Base-by-base conservation (phyloP, 2,797 vertebrate species). In the Basileuterus tristriatus region DNA sequence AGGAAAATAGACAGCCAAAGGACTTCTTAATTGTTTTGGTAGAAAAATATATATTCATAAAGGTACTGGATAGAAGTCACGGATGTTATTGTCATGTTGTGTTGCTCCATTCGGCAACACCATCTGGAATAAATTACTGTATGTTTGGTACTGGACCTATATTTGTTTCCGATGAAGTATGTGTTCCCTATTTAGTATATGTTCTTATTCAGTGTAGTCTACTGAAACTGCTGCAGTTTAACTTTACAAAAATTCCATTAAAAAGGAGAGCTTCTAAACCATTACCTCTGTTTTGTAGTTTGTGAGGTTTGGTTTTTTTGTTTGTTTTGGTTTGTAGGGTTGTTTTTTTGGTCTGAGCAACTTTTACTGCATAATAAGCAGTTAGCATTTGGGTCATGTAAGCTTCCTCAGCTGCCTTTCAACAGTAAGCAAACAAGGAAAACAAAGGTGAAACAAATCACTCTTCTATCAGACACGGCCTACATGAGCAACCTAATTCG, bases 111-210 rank as follows among this genome's bases (percentile, higher is more conserved):
- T 80, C 10, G 7, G 39, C 36, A 79, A 43, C 1, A 2, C 46
- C 79, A 87, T 90, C 69, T 89, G 49, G 71, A 64, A 46, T 79
- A 78, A 29, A 21, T 93, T 87, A 90, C 26, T 64, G 2, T n/a
- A 41, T 22, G 26, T 76, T 85, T 94, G 64, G 52, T 90, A 80
- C 6, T 78, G 30, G 68, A 88, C 43, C 8, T 80, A 3, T 75
- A 75, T 87, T 78, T 77, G 19, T 44, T 15, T 77, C 47, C 1
- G 0, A 8, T 58, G 9, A 89, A 84, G 21, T 41, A 18, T 10
- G 10, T 13, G 19, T 36, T 85, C 50, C 83, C 3, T 2, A 52
- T 53, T 77, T 69, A 41, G 6, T 84, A 60, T 30, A 53, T 78
- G 56, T 82, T 85, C 20, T 23, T 50, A 27, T 36, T 76, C 94